Evolutionary conservation across 2,888 invertebrate species (phyloP), one percentile per base, ranked within the genome.

Genomic region (Sinopyrophorus schimmeli): DNA sequence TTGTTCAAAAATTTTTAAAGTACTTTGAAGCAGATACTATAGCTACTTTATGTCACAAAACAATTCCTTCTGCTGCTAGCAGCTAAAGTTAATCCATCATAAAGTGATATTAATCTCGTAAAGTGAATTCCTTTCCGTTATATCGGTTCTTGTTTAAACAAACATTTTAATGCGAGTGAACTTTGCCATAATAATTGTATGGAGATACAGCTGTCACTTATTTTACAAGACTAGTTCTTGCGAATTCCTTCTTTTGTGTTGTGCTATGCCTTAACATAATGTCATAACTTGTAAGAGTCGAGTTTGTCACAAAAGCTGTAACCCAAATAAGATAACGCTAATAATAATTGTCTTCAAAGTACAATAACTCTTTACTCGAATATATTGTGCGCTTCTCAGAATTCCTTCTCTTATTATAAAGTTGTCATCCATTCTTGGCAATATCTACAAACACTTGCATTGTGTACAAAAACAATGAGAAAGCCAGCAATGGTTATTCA

Each of bases 331-430:
- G 39, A 27, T 39, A 39, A 39, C 27, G 18, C 28, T 28, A 20
- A 28, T 39, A 39, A 28, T 39, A 27, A 39, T 39, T 28, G 39
- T 27, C 18, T 28, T 11, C 10, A n/a, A 9, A 39, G 14, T 6
- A 39, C 20, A 39, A 39, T 39, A 28, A 39, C 39, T 39, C 20
- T 39, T 28, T 28, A 20, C 26, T 38, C 23, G 15, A 23, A 24
- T 20, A 28, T 31, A 10, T 31, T 31, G 7, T 11, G 31, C n/a
- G 5, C 28, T 39, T 39, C 39, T 28, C 39, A 39, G 39, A 27
- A 28, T 39, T 28, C 39, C 39, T 21, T 39, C n/a, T n/a, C n/a
- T 39, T 39, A 39, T 39, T 39, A 39, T 39, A 28, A 28, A 18
- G 11, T 14, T 39, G 27, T 39, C 18, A 32, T 32, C 32, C 12